These are phyloP conservation scores for Pelecanus crispus DNA, from an alignment of 2,113 vertebrate species.

Conservation along the genomic window DNA sequence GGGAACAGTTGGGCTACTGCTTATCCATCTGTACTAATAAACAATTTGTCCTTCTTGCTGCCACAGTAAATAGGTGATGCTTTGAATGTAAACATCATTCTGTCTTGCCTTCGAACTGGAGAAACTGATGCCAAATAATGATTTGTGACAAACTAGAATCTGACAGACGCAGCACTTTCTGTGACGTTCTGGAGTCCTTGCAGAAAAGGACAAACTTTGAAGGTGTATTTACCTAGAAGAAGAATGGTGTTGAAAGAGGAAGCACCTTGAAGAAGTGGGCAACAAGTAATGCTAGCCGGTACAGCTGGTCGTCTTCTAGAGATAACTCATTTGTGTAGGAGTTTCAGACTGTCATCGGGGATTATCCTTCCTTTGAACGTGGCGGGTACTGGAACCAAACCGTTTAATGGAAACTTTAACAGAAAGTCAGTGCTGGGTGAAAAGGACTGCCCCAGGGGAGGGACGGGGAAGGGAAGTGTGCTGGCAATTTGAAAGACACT, in stretches of 20 bases:
- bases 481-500: rapidly evolving
- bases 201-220: neutral
- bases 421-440: neutral
- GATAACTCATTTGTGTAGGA: neutral
- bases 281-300: neutral
- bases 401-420: neutral
- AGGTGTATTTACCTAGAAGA: neutral
- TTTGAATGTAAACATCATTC: neutral
- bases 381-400: neutral
- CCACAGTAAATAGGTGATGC: neutral
- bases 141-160: neutral
- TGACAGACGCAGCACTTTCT: neutral
- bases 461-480: neutral
- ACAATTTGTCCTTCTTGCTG: neutral
- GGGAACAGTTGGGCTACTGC: neutral
- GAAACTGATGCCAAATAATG: neutral
- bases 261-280: neutral
- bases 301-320: neutral
- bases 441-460: neutral
- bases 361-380: neutral
- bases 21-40: neutral
- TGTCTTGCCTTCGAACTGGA: neutral
- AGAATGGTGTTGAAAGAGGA: neutral
- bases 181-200: neutral
- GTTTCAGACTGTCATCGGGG: neutral